Base-by-base conservation (phyloP, 2,797 vertebrate genomes). In the Gymnoscopelus microlampas region DNA sequence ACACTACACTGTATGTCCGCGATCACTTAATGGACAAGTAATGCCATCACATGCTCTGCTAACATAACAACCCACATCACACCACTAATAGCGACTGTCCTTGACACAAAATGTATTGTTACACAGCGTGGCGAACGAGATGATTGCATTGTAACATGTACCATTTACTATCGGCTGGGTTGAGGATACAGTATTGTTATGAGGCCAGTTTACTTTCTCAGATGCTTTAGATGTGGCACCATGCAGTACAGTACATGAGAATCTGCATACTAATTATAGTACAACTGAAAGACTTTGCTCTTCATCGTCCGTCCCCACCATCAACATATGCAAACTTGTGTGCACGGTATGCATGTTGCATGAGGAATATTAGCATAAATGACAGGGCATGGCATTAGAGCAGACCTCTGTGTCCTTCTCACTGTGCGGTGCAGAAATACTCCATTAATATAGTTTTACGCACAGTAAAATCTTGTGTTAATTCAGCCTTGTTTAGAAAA, bases 21-120 rank as follows among this genome's bases (percentile, higher is more conserved):
- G 77, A 74, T 83, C 66, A 71, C 87, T 80, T 80, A 80, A 76
- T 81, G 71, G 68, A 66, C 81, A 72, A 74, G 77, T 83, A 74
- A 86, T 81, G 65, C 58, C 53, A 63, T 70, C 63, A 62, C 56
- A 3, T 51, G 56, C 71, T 67, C 62, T 13, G 73, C 48, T 68
- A 51, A 74, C 78, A 70, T 67, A 44, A 62, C 50, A 68, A 75
- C 53, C 51, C 39, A 29, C 55, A 50, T 56, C 73, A 63, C 68
- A 59, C 44, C 68, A 53, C 66, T 9, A 72, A 54, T 35, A 57
- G 56, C 60, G 26, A 50, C 62, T 60, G 65, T 70, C 63, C 5
- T 59, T 66, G 66, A 78, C 58, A 63, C 70, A 55, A 23, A 29
- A 44, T 44, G 8, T 44, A 44, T n/a, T 44, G 39, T 44, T 10